A percentile compares a stretch with the other conserved stretches of the same genome.
These are phyloP conservation scores for Drosophila rufa DNA, from an alignment of 1,140 invertebrate genomes.

Conservation along the genomic window DNA sequence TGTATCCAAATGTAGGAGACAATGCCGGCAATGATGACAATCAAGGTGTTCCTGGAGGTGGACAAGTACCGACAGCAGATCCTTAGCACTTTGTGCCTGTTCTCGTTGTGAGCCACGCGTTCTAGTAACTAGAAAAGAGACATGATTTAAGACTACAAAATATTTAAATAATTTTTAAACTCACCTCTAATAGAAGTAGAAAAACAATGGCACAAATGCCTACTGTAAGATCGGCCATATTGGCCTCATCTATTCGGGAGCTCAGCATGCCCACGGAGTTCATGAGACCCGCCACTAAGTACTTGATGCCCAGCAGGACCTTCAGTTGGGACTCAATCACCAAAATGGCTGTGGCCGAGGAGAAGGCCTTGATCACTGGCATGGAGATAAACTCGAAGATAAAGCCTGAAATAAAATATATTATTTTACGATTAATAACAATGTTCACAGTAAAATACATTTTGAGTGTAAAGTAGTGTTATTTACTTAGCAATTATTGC, in stretches of 20 bases:
- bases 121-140: conserved; percentile 47
- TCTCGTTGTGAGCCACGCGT: conserved; percentile 58
- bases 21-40: conserved; percentile 90
- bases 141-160: not conserved
- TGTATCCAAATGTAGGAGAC: conserved; percentile 87
- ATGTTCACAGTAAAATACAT: too few relatives aligned
- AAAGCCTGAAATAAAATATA: conserved; percentile 88
- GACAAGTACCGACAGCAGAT: conserved; percentile 75
- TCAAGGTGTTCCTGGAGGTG: conserved; percentile 92
- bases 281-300: conserved; percentile 90
- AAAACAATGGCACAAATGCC: conserved; percentile 90
- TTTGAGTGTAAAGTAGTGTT: too few relatives aligned
- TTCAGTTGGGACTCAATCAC: conserved; percentile 96
- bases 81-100: conserved; percentile 85
- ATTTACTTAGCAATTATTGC: too few relatives aligned
- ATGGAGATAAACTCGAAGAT: conserved; percentile 97
- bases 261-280: conserved; percentile 90
- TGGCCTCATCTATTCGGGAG: conserved; percentile 88
- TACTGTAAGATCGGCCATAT: conserved; percentile 89
- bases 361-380: conserved; percentile 97
- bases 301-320: conserved; percentile 91
- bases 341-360: conserved; percentile 96
- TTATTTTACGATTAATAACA: too few relatives aligned
- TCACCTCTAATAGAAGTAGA: conserved; percentile 90
- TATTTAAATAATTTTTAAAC: conserved; percentile 36